Evolutionary conservation across 2,113 vertebrate genomes (phyloP).

Genomic region (Delphinapterus leucas): DNA sequence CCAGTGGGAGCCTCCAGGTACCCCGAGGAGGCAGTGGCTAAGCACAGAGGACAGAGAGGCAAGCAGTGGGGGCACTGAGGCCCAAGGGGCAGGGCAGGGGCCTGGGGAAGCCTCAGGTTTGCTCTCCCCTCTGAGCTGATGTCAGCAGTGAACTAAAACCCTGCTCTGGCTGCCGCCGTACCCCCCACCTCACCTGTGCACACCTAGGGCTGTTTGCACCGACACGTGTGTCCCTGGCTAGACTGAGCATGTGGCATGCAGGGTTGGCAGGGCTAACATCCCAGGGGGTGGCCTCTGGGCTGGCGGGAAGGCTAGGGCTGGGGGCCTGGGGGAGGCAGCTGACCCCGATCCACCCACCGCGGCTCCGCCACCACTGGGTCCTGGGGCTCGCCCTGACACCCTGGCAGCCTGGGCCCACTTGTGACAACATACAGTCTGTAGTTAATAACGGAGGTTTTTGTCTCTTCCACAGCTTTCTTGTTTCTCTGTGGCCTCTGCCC

Average conservation of each 20-base stretch:
- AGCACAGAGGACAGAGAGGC: not conserved
- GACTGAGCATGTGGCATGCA: rapidly evolving
- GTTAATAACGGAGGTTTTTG: not conserved
- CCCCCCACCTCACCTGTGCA: not conserved
- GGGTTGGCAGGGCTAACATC: rapidly evolving
- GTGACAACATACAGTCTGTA: not conserved
- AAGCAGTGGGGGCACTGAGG: not conserved
- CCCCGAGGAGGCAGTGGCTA: not conserved
- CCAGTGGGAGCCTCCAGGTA: not conserved
- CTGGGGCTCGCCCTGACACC: too few species aligned
- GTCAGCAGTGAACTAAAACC: rapidly evolving
- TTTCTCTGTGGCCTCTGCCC: conserved; percentile 1
- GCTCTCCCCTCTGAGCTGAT: not conserved
- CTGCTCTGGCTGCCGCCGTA: rapidly evolving
- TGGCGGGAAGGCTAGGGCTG: not conserved
- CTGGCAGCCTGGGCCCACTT: not conserved
- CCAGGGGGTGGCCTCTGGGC: rapidly evolving
- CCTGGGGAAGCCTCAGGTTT: not conserved
- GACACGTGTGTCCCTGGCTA: not conserved
- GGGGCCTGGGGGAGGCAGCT: too few species aligned
- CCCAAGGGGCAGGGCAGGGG: not conserved
- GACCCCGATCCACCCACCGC: rapidly evolving
- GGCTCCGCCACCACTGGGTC: rapidly evolving
- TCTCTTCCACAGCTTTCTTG: not conserved
- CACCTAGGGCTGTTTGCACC: too few species aligned